Base-by-base conservation (phyloP, 2,797 vertebrate genomes). In the Silurus lanzhouensis region DNA sequence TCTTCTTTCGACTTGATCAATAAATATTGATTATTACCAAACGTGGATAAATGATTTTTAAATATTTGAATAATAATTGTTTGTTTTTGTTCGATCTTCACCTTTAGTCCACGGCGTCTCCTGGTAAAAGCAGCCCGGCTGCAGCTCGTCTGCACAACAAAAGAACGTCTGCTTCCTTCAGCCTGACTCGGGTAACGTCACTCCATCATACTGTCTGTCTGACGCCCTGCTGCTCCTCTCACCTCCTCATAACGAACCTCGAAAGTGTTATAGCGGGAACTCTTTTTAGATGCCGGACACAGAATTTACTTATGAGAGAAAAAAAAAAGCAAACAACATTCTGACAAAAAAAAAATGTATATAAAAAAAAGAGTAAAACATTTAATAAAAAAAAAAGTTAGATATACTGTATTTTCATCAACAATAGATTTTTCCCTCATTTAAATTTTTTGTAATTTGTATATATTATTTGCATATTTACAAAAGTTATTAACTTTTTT, bases 121-220 rank as follows among this genome's bases (percentile, higher is more conserved):
- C 89, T 77, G 75, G 66, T 83, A 90, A 67, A 70, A 84, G 13
- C 0, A 90, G 89, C 87, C 87, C 68, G 8, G 75, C 92, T 61
- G 87, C 80, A 7, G 20, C 83, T 0, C 55, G n/a, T 6, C 81
- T 79, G 9, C 85, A 90, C 74, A 90, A 83, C 88, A 85, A 85
- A 71, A 87, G 82, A 58, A 83, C 82, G 0, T 90, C 91, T 0
- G 55, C 90, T 72, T 89, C 93, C 61, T 80, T 92, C 38, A 90
- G 89, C 38, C 89, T 89, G 83, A 76, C 87, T 76, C 93, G 93
- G 94, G 93, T 94, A 52, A 20, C 75, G 0, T 22, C 61, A 38
- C 48, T 44, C 55, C 19, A 19, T 27, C 15, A 81, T 52, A 48
- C 68, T 22, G 19, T 46, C 4, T 71, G 8, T 46, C 38, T 71